These are phyloP conservation scores for Trichonephila inaurata DNA, from an alignment of 1,140 invertebrate genomes.

Conservation along the genomic window DNA sequence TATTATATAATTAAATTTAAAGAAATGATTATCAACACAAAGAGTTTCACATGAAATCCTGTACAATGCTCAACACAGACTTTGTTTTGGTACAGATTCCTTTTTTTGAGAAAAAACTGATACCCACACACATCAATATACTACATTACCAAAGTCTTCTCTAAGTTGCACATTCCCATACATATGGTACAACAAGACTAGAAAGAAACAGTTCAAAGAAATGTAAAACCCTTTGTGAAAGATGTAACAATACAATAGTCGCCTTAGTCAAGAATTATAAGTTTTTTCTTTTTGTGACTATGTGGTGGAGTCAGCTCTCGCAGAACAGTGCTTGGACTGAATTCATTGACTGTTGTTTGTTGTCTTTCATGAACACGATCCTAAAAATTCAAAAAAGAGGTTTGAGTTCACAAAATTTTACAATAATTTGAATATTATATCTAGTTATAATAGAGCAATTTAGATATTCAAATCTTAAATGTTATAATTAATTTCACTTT, in stretches of 20 bases:
- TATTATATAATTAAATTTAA: not conserved
- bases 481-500: too few species aligned
- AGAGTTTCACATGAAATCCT: not conserved
- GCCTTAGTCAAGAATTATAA: not conserved
- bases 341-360: not conserved
- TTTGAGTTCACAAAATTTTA: too few species aligned
- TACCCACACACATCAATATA: not conserved
- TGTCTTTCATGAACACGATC: slow-evolving; percentile 47
- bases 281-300: slow-evolving; percentile 49
- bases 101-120: not conserved
- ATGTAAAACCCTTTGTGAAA: not conserved
- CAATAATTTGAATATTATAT: too few species aligned
- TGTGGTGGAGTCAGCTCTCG: slow-evolving; percentile 59
- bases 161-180: slow-evolving; percentile 43
- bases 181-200: slow-evolving; percentile 20
- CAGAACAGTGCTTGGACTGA: slow-evolving; percentile 41
- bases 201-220: not conserved
- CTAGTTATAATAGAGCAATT: too few species aligned
- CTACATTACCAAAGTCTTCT: not conserved
- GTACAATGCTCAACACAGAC: not conserved
- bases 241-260: not conserved
- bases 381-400: not conserved
- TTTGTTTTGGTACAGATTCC: not conserved
- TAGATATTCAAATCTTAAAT: too few species aligned
- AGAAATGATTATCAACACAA: too few species aligned